Evolutionary conservation across 2,797 vertebrate species (phyloP), one percentile per base, ranked within the genome.

Genomic region (Paramormyrops hopkinsi): DNA sequence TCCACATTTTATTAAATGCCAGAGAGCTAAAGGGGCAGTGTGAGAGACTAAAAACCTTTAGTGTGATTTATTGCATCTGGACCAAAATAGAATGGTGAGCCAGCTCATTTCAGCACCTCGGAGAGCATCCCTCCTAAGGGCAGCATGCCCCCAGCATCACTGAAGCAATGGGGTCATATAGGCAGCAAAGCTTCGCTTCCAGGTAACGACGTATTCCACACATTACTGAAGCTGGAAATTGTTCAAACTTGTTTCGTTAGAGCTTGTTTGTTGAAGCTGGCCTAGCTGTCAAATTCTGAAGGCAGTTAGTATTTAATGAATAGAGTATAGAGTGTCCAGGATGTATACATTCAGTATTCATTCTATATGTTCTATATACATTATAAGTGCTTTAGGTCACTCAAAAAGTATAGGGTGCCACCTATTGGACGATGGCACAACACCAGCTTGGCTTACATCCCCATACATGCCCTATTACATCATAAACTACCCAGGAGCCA

Each of bases 351-450:
- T 69, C 11, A 14, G 29, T 14, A 69, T 69, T 33, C 65, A 33
- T 25, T 46, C 12, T 54, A 22, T 62, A 88, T 19, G 7, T 25
- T 69, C 48, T 19, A 85, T 22, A 51, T 14, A 56, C 79, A 85
- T n/a, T 19, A 1, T n/a, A 53, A 82, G 83, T 56, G 37, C 89
- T 92, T 89, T 93, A 89, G 91, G 93, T 93, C 93, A 93, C 65
- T 62, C 19, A 95, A 92, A 95, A 94, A 96, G 95, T 93, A 94
- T 95, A 96, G 93, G 95, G 95, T 95, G 96, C 96, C 96, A 95
- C 95, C 96, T 96, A 95, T 95, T 95, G 96, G 95, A 22, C 17
- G 6, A 11, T 93, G 91, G 90, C 92, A 90, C 93, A 91, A 89
- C 93, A 90, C 86, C 91, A 94, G 93, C 92, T 92, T 59, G 33